These are phyloP conservation scores for Kryptopterus vitreolus DNA, from an alignment of 2,797 vertebrate species.

Conservation along the genomic window DNA sequence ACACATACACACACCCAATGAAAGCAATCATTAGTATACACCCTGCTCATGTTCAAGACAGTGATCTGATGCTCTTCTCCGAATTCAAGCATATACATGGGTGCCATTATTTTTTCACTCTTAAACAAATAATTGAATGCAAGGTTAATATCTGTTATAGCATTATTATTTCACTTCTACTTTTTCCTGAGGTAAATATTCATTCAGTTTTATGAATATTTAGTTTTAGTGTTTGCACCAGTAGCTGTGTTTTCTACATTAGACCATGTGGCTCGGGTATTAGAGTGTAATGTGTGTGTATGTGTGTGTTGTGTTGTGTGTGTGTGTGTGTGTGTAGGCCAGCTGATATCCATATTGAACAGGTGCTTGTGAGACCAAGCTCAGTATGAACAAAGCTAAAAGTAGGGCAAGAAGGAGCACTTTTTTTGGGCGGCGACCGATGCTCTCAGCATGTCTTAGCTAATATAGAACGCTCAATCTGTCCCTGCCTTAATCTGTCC, in stretches of 20 bases:
- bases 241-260: neutral
- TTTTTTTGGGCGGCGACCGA: conserved; percentile 4
- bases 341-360: conserved; percentile 43
- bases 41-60: neutral
- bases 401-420: conserved; percentile 22
- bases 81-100: conserved; percentile 20
- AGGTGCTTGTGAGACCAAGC: conserved; percentile 44
- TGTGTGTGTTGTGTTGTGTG: conserved; percentile 1
- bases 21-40: neutral
- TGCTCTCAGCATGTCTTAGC: conserved; percentile 28
- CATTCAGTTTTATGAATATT: too few relatives aligned
- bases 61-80: neutral
- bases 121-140: neutral
- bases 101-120: neutral
- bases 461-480: conserved; percentile 32
- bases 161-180: neutral
- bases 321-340: neutral
- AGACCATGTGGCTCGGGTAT: neutral
- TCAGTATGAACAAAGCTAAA: conserved; percentile 15
- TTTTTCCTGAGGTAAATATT: neutral
- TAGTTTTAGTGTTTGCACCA: too few relatives aligned
- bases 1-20: neutral
- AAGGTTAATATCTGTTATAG: neutral
- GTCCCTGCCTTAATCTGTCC: conserved; percentile 21
- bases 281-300: neutral